Percentiles rank a stretch among this genome's conserved stretches.
Evolutionary conservation across 2,888 invertebrate genomes (phyloP).

Genomic region (Agriopis leucophaearia): DNA sequence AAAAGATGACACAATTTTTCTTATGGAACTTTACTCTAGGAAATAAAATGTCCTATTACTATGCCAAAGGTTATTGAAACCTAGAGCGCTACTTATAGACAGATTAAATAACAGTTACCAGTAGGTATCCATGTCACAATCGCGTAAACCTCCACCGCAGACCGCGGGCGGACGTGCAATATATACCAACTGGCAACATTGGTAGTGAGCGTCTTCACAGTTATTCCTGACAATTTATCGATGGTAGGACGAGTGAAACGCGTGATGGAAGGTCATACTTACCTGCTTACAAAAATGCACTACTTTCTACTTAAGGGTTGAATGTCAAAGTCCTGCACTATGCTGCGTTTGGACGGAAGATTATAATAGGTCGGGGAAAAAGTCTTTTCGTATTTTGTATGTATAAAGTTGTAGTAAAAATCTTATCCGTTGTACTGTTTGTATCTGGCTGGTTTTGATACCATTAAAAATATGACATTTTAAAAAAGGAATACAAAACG

Average conservation of each 20-base stretch:
- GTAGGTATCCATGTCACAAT: conserved; percentile 17
- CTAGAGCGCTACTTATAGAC: background rate
- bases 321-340: too few species aligned
- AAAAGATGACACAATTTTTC: too few species aligned
- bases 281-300: background rate
- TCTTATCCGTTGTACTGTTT: too few species aligned
- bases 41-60: background rate
- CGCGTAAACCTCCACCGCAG: background rate
- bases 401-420: too few species aligned
- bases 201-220: background rate
- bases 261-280: background rate
- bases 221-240: too few species aligned
- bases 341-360: too few species aligned
- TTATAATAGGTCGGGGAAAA: too few species aligned
- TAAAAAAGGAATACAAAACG: too few species aligned
- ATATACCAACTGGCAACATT: conserved; percentile 4
- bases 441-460: too few species aligned
- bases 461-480: too few species aligned
- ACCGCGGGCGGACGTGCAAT: conserved; percentile 17
- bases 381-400: too few species aligned
- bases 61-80: background rate
- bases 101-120: background rate
- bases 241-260: background rate
- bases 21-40: background rate
- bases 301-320: too few species aligned